These are phyloP conservation scores for Argyresthia albistria DNA, from an alignment of 2,888 invertebrate species.

Conservation along the genomic window DNA sequence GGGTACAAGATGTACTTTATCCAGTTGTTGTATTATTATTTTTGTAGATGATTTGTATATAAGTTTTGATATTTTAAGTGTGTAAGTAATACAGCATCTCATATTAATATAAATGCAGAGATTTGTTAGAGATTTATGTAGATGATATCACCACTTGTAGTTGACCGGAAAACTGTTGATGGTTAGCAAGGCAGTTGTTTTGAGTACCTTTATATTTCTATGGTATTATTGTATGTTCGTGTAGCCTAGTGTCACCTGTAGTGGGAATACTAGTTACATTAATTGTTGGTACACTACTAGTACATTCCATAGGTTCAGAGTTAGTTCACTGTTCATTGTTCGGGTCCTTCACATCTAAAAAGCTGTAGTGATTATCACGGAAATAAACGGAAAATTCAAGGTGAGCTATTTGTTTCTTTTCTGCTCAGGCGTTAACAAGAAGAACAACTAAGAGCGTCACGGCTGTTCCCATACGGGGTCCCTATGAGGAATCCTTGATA, in stretches of 20 bases:
- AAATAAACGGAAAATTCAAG: conserved; percentile 20
- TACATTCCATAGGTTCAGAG: conserved; percentile 29
- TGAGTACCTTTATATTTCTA: not conserved
- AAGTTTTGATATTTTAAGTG: conserved; percentile 22
- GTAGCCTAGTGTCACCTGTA: not conserved
- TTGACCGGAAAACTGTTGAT: not conserved
- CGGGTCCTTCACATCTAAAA: conserved; percentile 38
- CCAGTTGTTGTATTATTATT: conserved; percentile 36
- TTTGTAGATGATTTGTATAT: conserved; percentile 46
- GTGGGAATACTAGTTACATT: too few relatives aligned
- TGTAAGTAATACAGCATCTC: conserved; percentile 10
- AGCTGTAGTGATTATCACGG: conserved; percentile 25
- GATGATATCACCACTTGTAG: conserved; percentile 9
- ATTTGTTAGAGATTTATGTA: conserved; percentile 31
- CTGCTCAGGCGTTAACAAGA: too few relatives aligned
- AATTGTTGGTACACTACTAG: conserved; percentile 26
- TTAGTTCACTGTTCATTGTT: conserved; percentile 16
- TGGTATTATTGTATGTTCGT: not conserved
- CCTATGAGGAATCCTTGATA: too few relatives aligned
- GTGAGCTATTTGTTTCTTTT: not conserved
- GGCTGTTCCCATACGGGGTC: too few relatives aligned
- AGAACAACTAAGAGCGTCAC: too few relatives aligned
- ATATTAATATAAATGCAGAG: conserved; percentile 18
- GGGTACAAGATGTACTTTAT: conserved; percentile 21
- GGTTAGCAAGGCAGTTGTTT: not conserved